Evolutionary conservation across 2,797 vertebrate species (phyloP).

Genomic region (Trachurus trachurus): DNA sequence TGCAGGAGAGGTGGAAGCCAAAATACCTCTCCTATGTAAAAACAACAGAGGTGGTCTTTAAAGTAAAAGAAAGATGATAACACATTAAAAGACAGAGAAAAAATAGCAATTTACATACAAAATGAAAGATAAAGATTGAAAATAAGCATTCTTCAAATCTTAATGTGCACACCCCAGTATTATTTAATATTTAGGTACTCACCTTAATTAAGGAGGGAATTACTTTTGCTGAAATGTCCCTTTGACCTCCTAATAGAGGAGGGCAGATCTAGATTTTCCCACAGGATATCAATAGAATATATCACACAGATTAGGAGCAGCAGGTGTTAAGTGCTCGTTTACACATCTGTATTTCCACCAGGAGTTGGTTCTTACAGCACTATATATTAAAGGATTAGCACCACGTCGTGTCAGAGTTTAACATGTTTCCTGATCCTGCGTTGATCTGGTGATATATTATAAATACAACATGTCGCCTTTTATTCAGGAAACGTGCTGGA

Average conservation of each 20-base stretch:
- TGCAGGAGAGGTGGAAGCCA: no score
- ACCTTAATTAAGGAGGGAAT: background rate
- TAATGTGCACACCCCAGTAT: no score
- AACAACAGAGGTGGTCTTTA: no score
- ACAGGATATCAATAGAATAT: background rate
- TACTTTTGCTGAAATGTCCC: background rate
- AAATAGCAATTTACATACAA: no score
- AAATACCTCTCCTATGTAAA: no score
- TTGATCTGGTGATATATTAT: background rate
- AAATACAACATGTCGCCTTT: constrained; percentile 10
- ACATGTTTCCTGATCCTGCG: constrained; percentile 5
- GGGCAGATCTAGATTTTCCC: background rate
- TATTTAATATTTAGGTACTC: background rate
- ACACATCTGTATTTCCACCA: background rate
- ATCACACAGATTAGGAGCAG: background rate
- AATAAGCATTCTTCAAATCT: no score
- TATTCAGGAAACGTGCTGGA: background rate
- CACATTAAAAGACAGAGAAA: no score
- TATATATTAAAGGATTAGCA: no score
- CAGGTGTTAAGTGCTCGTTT: background rate
- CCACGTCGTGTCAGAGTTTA: background rate
- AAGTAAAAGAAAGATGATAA: no score
- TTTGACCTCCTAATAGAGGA: no score
- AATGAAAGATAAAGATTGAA: no score
- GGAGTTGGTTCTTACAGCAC: background rate